A percentile compares a stretch with the other conserved stretches of the same genome.
Evolutionary conservation across 1,140 invertebrate genomes (phyloP).

Genomic region (Aphis gossypii): DNA sequence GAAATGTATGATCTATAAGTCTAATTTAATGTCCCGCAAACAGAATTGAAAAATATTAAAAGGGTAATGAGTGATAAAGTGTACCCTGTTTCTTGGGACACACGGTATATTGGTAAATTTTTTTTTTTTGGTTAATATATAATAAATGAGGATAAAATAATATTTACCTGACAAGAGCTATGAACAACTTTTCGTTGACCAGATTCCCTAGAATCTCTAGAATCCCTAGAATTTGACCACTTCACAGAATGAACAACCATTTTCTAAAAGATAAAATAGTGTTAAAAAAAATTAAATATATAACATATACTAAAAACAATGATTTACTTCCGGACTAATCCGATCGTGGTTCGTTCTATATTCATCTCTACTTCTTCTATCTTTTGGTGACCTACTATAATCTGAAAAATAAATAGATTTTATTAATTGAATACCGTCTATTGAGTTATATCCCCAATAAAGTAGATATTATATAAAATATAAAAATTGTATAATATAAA

Average conservation of each 20-base stretch:
- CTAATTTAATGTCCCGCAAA: too few species aligned
- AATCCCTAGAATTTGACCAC: constrained; percentile 52
- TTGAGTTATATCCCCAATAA: background rate
- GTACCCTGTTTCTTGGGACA: too few species aligned
- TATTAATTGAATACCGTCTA: background rate
- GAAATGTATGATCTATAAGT: too few species aligned
- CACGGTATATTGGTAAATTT: background rate
- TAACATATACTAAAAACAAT: background rate
- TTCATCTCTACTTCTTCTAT: constrained; percentile 78
- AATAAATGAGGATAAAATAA: background rate
- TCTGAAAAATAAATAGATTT: constrained; percentile 67
- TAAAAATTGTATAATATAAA: background rate
- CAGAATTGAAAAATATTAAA: too few species aligned
- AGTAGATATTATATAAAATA: background rate
- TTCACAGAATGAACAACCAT: constrained; percentile 56
- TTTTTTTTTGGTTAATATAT: background rate
- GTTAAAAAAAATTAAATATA: background rate
- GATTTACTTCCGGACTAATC: constrained; percentile 75
- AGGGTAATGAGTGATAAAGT: too few species aligned
- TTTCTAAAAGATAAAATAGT: constrained; percentile 10
- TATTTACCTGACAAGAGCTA: constrained; percentile 54
- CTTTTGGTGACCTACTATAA: constrained; percentile 80
- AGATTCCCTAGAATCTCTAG: constrained; percentile 52
- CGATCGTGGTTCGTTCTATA: constrained; percentile 86
- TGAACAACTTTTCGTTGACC: constrained; percentile 54